Base-by-base conservation (phyloP, 2,888 invertebrate species). In the Omphaloscelis lunosa region DNA sequence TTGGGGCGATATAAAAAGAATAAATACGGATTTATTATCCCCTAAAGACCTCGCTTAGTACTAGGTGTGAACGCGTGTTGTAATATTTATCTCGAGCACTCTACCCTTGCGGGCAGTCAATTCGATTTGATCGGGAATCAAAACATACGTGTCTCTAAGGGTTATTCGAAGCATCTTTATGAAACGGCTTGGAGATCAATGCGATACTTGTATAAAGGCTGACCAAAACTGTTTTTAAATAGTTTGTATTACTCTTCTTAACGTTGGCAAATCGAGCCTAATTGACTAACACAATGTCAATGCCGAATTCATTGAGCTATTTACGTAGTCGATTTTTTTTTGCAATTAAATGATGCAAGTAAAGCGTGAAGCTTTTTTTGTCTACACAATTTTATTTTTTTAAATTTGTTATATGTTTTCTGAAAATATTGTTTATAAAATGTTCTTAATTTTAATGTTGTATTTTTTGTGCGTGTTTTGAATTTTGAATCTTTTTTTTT, bases 11-110 rank as follows among this genome's bases (percentile, higher is more conserved):
- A 95, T 95, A 95, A 95, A 96, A 96, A 96, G 95, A 96, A 95
- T 95, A 96, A 96, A 96, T 95, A 96, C 94, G 96, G 96, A 96
- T 96, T 96, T 96, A 96, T 96, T 95, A 95, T 95, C 93, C 96
- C 96, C 96, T 94, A 94, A 95, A 95, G 96, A 93, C 92, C 89
- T 80, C 93, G 93, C 94, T 96, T 95, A 95, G 95, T 91, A 92
- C 89, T 90, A 96, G 95, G 96, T 96, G 96, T 91, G 96, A 96
- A 96, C 94, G 92, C 90, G 92, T 92, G 92, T 92, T 96, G 95
- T 94, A 95, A 95, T 96, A 96, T 96, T 96, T 95, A 96, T 95
- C 88, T 76, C 70, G 65, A 91, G 87, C 88, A 87, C 91, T 90
- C 89, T 89, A 90, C 93, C 91, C 94, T 92, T 95, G 95, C 93